These are phyloP conservation scores for Mirza zaza DNA, from an alignment of 2,113 vertebrate species.

Conservation along the genomic window DNA sequence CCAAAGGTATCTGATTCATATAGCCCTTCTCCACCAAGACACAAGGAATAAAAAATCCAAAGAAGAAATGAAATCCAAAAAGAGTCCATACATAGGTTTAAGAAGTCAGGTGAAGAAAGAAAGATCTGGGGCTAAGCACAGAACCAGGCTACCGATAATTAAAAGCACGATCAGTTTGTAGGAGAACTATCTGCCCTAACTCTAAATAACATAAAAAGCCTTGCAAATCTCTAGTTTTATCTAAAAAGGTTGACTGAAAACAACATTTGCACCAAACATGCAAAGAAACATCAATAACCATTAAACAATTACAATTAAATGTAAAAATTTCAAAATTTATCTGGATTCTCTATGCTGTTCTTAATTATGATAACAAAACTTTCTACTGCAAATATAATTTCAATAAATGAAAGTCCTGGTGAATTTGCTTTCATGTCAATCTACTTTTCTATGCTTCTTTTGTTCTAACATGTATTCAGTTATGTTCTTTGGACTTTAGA, in stretches of 20 bases:
- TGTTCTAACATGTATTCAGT: not conserved
- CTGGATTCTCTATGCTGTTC: not conserved
- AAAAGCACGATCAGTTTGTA: not conserved
- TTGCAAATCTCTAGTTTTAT: constrained; percentile 68
- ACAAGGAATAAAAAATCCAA: constrained; percentile 2
- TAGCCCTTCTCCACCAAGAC: not conserved
- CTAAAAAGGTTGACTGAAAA: constrained; percentile 71
- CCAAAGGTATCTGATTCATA: not conserved
- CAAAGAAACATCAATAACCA: not conserved
- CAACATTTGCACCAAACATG: not conserved
- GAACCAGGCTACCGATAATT: constrained; percentile 33
- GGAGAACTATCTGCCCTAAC: constrained; percentile 31
- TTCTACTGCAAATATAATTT: not conserved
- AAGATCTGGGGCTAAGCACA: not conserved
- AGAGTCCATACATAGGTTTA: not conserved
- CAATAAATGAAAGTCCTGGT: not conserved
- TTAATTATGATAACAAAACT: not conserved
- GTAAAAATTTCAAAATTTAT: not conserved
- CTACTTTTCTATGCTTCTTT: not conserved
- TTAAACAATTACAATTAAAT: not conserved
- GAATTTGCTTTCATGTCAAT: not conserved
- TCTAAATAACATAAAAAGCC: not conserved
- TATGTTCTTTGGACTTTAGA: not conserved
- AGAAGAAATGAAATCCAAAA: not conserved
- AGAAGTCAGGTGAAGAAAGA: not conserved